phyloP scores from a whole-genome alignment of 2,888 invertebrate species.

The Uloborus plumipes region DNA sequence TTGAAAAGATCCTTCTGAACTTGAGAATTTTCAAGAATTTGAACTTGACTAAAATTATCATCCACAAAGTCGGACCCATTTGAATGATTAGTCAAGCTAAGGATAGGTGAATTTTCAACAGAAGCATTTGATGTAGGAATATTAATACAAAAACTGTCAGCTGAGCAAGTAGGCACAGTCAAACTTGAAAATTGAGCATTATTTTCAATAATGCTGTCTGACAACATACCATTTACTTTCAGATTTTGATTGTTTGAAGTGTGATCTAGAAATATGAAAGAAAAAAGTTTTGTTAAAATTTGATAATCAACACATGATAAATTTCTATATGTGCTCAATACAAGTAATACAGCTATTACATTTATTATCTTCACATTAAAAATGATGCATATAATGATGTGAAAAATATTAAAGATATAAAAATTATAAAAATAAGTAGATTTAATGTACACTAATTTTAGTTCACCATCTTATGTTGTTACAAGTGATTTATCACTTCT shows the following conservation, averaged over 20 bases:
- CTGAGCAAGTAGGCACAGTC: constrained; percentile 7
- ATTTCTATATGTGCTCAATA: no score
- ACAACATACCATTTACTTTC: constrained; percentile 6
- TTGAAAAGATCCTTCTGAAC: constrained; percentile 31
- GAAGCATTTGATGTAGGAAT: constrained; percentile 37
- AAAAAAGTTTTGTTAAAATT: no score
- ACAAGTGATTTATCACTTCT: no score
- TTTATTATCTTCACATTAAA: no score
- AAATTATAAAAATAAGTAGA: no score
- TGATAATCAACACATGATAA: no score
- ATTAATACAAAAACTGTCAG: constrained; percentile 20
- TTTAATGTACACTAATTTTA: no score
- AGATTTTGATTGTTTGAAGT: background rate
- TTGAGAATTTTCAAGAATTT: background rate
- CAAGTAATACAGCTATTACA: no score
- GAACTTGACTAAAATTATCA: constrained; percentile 12
- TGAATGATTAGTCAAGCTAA: constrained; percentile 12
- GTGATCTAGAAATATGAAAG: constrained; percentile 20
- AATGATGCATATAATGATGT: no score
- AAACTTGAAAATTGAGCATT: constrained; percentile 10
- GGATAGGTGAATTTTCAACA: constrained; percentile 4
- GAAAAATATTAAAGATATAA: no score
- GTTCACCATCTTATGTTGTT: no score
- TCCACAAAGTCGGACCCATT: constrained; percentile 4
- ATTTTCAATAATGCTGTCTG: constrained; percentile 20